Conservation (phyloP, 2,113 vertebrate species). For the Lethenteron reissneri region DNA sequence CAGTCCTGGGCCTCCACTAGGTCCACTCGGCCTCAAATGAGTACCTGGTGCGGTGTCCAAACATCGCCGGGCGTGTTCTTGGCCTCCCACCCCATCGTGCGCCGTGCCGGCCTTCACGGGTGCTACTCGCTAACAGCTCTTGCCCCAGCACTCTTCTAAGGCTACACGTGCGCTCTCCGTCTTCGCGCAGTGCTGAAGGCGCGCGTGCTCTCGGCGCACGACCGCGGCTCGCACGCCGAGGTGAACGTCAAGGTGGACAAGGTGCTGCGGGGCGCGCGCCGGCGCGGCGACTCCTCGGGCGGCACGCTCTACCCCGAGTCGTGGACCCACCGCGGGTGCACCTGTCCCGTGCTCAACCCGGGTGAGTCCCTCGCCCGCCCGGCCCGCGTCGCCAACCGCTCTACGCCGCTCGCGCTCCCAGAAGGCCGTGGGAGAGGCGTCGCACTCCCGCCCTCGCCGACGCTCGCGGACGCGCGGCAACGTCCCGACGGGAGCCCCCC, state of each 20-base stretch:
- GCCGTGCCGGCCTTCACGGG: too few relatives aligned
- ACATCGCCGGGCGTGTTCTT: too few relatives aligned
- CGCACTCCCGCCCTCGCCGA: conserved; percentile 1
- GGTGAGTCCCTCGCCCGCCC: conserved; percentile 25
- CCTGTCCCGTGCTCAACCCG: conserved; percentile 84
- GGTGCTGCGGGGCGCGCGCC: conserved; percentile 56
- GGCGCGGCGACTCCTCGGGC: conserved; percentile 51
- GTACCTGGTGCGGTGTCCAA: too few relatives aligned
- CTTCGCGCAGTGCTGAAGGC: conserved; percentile 47
- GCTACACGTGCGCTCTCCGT: too few relatives aligned
- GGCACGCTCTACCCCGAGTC: conserved; percentile 72
- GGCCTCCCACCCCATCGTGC: too few relatives aligned
- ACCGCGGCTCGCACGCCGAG: conserved; percentile 86
- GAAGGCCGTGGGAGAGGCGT: conserved; percentile 15
- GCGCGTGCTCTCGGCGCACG: conserved; percentile 76
- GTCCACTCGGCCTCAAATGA: too few relatives aligned
- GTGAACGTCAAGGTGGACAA: conserved; percentile 89
- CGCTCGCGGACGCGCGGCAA: neutral
- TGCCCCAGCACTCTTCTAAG: too few relatives aligned
- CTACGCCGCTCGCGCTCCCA: conserved; percentile 15
- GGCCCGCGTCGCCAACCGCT: conserved; percentile 19
- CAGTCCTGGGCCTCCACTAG: too few relatives aligned
- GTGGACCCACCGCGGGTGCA: conserved; percentile 83
- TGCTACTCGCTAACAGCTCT: too few relatives aligned
- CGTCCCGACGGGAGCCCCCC: too few relatives aligned